Percentiles rank a stretch among this genome's conserved stretches.
phyloP scores from a whole-genome alignment of 2,888 invertebrate species.

The Aspidiotus rigidus region DNA sequence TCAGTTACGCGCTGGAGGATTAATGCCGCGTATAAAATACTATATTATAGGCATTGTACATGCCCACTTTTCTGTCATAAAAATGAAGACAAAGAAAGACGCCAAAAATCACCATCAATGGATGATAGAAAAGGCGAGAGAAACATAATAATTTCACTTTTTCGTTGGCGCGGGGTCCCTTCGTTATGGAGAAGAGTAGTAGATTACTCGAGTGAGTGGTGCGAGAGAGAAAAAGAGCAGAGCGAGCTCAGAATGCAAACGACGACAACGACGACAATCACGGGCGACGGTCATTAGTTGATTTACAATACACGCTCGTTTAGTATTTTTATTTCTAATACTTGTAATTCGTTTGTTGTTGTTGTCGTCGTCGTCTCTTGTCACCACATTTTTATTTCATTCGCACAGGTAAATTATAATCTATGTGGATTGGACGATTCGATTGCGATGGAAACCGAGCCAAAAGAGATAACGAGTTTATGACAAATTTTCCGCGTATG shows the following conservation, averaged over 20 bases:
- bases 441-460: neutral
- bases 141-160: neutral
- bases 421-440: neutral
- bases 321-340: too few relatives aligned
- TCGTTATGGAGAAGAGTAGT: too few relatives aligned
- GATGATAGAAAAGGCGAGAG: neutral
- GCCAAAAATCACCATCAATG: neutral
- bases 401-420: neutral
- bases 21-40: neutral
- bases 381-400: neutral
- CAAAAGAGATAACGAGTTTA: neutral
- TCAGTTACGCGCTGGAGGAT: neutral
- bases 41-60: too few relatives aligned
- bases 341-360: too few relatives aligned
- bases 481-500: conserved; percentile 4
- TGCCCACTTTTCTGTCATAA: too few relatives aligned
- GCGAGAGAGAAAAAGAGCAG: too few relatives aligned
- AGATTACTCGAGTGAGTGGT: too few relatives aligned
- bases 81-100: neutral
- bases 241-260: too few relatives aligned
- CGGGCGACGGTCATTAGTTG: too few relatives aligned
- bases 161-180: neutral
- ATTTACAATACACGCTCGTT: too few relatives aligned
- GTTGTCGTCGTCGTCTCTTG: too few relatives aligned
- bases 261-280: too few relatives aligned